These are phyloP conservation scores for Apodemus agrarius DNA, from an alignment of 2,797 vertebrate species.

Conservation along the genomic window DNA sequence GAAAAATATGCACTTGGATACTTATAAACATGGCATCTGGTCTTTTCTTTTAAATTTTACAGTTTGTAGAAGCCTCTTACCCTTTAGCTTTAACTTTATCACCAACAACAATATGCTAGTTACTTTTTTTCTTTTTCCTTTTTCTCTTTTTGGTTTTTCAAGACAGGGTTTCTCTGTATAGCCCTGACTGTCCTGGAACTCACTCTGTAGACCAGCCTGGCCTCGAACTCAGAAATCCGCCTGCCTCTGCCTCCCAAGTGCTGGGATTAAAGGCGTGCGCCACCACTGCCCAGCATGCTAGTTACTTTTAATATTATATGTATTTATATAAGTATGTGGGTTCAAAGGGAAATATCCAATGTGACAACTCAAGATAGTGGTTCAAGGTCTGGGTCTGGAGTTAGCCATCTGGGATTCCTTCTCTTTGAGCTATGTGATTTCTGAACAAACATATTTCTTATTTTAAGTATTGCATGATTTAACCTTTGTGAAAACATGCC, in stretches of 20 bases:
- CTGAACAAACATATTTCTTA: not conserved
- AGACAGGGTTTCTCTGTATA: too few relatives aligned
- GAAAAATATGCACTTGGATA: not conserved
- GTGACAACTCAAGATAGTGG: not conserved
- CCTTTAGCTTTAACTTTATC: not conserved
- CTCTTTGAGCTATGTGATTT: not conserved
- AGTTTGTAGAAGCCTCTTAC: not conserved
- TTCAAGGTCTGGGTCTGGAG: not conserved
- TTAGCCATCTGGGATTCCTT: not conserved
- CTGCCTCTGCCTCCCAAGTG: too few relatives aligned
- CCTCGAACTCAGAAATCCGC: too few relatives aligned
- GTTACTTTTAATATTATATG: not conserved
- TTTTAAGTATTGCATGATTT: constrained; percentile 29
- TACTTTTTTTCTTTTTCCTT: too few relatives aligned
- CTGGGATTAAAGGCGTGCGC: too few relatives aligned
- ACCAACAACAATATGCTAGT: not conserved
- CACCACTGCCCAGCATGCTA: too few relatives aligned
- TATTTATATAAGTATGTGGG: not conserved
- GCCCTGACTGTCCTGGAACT: too few relatives aligned
- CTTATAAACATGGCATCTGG: not conserved
- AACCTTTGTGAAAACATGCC: not conserved
- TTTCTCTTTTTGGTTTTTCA: too few relatives aligned
- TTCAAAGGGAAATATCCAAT: not conserved
- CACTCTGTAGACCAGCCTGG: too few relatives aligned
- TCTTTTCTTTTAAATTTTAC: not conserved